Evolutionary conservation across 2,113 vertebrate genomes (phyloP).

Genomic region (Lagenorhynchus albirostris): DNA sequence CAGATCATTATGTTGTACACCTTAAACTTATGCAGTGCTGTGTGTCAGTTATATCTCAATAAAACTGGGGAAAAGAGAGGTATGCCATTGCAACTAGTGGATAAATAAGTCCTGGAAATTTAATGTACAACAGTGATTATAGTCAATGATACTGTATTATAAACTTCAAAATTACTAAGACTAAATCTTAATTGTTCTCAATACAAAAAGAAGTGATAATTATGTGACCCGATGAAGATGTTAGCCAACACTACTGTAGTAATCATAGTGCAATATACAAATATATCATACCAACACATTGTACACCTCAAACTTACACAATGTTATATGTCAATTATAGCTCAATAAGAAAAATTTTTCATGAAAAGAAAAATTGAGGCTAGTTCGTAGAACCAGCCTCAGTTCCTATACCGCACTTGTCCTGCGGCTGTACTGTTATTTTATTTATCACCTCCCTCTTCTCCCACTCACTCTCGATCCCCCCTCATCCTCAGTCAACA

Average conservation of each 20-base stretch:
- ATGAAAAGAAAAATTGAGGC: neutral
- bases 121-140: neutral
- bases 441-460: neutral
- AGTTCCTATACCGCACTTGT: neutral
- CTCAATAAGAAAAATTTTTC: neutral
- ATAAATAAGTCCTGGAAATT: neutral
- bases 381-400: neutral
- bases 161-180: neutral
- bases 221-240: neutral
- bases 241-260: neutral
- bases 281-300: neutral
- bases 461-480: neutral
- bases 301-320: neutral
- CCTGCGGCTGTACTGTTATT: neutral
- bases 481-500: neutral
- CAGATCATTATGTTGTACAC: neutral
- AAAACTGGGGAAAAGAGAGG: neutral
- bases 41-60: neutral
- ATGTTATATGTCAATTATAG: neutral
- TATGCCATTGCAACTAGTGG: neutral
- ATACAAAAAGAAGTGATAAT: neutral
- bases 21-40: neutral
- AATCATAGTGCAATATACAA: neutral
- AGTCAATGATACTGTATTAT: neutral
- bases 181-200: neutral